Evolutionary conservation across 30 jellyfish, hydroid and myxozoan species (phyloP).

Genomic region (Phacellophora camtschatica): DNA sequence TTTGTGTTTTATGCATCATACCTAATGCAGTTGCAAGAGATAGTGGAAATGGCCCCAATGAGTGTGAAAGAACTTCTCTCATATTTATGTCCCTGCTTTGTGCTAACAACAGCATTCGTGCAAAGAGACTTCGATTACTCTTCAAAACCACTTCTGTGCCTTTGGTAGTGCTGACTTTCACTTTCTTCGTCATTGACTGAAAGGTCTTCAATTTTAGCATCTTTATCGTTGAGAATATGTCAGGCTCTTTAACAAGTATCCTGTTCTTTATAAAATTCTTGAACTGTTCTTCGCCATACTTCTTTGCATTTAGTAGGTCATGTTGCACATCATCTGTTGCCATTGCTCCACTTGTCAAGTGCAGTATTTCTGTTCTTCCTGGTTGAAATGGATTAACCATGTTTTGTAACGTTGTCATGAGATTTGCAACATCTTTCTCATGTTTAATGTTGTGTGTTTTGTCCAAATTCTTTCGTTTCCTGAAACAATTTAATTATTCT

Average conservation of each 20-base stretch:
- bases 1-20: neutral
- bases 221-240: conserved; percentile 8
- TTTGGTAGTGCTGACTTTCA: neutral
- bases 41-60: conserved; percentile 7
- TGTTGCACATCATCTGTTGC: neutral
- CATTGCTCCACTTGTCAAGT: conserved; percentile 44
- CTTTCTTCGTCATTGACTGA: neutral
- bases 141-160: conserved; percentile 24
- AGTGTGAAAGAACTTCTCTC: conserved; percentile 10
- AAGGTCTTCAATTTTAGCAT: conserved; percentile 12
- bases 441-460: neutral
- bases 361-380: neutral
- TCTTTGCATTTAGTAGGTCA: conserved; percentile 15
- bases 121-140: neutral
- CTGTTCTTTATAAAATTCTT: neutral
- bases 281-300: conserved; percentile 33
- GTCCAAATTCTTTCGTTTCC: conserved; percentile 48
- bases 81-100: conserved; percentile 19
- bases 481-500: neutral
- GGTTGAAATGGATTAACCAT: conserved; percentile 45
- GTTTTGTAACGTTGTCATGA: neutral
- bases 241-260: conserved; percentile 11
- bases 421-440: neutral
- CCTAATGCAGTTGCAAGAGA: conserved; percentile 38
- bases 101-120: conserved; percentile 24